Evolutionary conservation across 2,888 invertebrate genomes (phyloP).

Genomic region (Ectobius pallidus): DNA sequence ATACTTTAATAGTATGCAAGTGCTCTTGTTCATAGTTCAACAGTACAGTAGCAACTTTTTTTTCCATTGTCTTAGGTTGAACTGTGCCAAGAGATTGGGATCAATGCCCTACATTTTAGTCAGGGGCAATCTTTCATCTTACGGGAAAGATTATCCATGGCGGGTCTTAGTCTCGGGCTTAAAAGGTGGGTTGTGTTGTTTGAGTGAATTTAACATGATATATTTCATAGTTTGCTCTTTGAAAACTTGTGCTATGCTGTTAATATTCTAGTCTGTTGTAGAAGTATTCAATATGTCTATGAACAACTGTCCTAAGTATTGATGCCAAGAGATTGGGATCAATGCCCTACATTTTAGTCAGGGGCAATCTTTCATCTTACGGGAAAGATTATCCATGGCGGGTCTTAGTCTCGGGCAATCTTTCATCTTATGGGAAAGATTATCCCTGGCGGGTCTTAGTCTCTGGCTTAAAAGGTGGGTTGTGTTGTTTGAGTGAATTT

Average conservation of each 20-base stretch:
- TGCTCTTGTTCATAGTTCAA: too few species aligned
- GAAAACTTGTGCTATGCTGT: not conserved
- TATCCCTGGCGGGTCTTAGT: too few species aligned
- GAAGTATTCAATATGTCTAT: not conserved
- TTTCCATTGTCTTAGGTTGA: not conserved
- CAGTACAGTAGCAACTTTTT: too few species aligned
- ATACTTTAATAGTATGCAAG: too few species aligned
- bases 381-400: conserved; percentile 87
- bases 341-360: conserved; percentile 91
- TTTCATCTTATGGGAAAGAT: too few species aligned
- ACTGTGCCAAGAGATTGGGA: conserved; percentile 29
- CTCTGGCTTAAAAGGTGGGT: conserved; percentile 80
- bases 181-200: conserved; percentile 65
- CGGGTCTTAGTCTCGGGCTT: conserved; percentile 85
- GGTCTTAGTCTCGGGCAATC: conserved; percentile 85
- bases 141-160: conserved; percentile 87
- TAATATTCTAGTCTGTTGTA: not conserved
- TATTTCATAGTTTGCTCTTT: too few species aligned
- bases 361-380: conserved; percentile 86
- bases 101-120: conserved; percentile 90
- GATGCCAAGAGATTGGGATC: conserved; percentile 44
- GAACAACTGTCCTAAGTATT: too few species aligned
- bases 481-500: not conserved
- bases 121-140: conserved; percentile 85
- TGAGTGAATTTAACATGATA: not conserved